Percentiles rank a stretch among this genome's conserved stretches.
phyloP scores from a whole-genome alignment of 2,797 vertebrate species.

The Sphenopsis melanotis region DNA sequence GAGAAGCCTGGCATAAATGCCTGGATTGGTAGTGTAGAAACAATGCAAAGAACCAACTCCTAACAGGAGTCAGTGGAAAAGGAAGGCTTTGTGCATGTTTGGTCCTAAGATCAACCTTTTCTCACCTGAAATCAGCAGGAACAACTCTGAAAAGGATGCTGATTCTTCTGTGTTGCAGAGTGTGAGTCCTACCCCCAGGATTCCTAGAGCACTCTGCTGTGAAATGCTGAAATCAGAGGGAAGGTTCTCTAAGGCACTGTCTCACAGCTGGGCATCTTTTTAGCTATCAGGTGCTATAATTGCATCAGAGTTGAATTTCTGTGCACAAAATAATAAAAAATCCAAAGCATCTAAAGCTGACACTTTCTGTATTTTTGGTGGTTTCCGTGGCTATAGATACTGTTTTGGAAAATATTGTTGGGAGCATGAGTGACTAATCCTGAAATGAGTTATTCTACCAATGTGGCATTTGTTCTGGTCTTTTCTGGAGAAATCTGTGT shows the following conservation, averaged over 20 bases:
- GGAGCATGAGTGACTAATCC: neutral
- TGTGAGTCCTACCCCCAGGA: neutral
- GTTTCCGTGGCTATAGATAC: neutral
- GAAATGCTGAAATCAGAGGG: neutral
- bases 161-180: neutral
- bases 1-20: neutral
- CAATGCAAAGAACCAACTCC: neutral
- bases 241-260: neutral
- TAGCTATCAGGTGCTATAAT: neutral
- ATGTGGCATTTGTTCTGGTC: neutral
- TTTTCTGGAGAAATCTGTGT: neutral
- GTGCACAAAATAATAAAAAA: neutral
- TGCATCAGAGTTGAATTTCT: neutral
- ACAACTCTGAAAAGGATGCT: neutral
- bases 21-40: neutral
- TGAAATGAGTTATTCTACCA: neutral
- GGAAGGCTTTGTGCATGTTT: neutral
- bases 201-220: neutral
- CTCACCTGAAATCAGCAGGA: neutral
- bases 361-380: accelerated
- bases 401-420: neutral
- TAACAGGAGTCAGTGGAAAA: neutral
- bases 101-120: neutral
- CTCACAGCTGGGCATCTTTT: neutral
- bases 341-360: neutral